These are phyloP conservation scores for Dendrolimus punctatus DNA, from an alignment of 1,140 invertebrate species.

Conservation along the genomic window DNA sequence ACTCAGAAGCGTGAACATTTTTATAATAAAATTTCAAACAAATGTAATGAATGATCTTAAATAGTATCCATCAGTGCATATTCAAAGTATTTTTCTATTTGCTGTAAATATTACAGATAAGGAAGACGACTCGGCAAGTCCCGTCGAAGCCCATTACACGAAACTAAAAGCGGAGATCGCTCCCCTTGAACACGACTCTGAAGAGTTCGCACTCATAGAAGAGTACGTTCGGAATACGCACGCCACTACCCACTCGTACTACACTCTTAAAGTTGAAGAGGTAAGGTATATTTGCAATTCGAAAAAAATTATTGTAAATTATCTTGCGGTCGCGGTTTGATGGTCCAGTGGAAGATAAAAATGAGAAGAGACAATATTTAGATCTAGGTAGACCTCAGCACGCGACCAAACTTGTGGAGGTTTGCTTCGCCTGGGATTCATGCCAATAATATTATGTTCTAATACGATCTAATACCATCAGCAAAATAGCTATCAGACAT, in stretches of 20 bases:
- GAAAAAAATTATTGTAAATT: not conserved
- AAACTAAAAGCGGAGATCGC: slow-evolving; percentile 90
- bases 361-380: no score
- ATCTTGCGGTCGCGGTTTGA: not conserved
- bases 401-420: not conserved
- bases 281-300: slow-evolving; percentile 42
- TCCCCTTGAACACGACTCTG: slow-evolving; percentile 78
- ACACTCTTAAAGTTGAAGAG: slow-evolving; percentile 83
- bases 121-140: slow-evolving; percentile 23
- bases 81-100: no score
- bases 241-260: slow-evolving; percentile 85
- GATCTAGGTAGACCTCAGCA: no score
- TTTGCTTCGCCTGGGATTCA: no score
- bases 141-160: slow-evolving; percentile 90
- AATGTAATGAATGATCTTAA: no score
- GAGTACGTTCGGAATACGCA: slow-evolving; percentile 92
- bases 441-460: no score
- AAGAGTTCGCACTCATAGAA: slow-evolving; percentile 84
- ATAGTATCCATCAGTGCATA: no score
- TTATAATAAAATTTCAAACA: no score
- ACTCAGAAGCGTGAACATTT: no score
- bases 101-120: slow-evolving; percentile 18
- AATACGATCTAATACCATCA: no score
- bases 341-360: no score
- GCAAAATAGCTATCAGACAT: no score